A percentile compares a stretch with the other conserved stretches of the same genome.
Evolutionary conservation across 2,888 invertebrate species (phyloP).

Genomic region (Tenthredo livida): DNA sequence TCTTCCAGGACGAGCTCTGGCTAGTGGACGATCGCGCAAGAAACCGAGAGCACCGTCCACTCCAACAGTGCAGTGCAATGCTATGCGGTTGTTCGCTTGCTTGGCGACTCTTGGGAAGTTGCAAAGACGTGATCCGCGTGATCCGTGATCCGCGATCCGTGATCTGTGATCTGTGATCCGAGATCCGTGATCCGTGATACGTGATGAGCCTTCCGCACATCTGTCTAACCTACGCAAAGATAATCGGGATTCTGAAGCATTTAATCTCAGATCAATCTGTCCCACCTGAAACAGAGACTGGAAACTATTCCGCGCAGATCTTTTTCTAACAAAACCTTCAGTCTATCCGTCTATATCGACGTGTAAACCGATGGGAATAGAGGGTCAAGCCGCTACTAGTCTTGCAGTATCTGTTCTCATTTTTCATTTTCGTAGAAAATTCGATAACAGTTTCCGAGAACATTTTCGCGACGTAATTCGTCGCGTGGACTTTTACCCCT

Average conservation of each 20-base stretch:
- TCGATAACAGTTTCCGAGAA: neutral
- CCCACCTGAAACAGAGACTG: neutral
- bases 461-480: neutral
- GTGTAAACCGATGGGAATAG: neutral
- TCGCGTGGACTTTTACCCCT: neutral
- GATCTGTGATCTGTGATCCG: constrained; percentile 23
- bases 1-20: constrained; percentile 28
- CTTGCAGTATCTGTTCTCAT: neutral
- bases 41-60: constrained; percentile 64
- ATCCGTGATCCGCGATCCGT: constrained; percentile 18
- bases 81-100: constrained; percentile 59
- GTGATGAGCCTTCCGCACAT: constrained; percentile 34
- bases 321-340: neutral
- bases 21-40: constrained; percentile 61
- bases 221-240: constrained; percentile 1
- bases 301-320: neutral
- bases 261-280: constrained; percentile 39
- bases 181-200: constrained; percentile 30
- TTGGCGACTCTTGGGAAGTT: constrained; percentile 30
- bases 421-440: neutral
- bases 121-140: constrained; percentile 24
- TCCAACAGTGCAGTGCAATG: constrained; percentile 67
- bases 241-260: constrained; percentile 24
- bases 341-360: constrained; percentile 9
- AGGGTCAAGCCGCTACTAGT: neutral